Conservation (phyloP, 2,113 vertebrate species). For the Sapajus apella region DNA sequence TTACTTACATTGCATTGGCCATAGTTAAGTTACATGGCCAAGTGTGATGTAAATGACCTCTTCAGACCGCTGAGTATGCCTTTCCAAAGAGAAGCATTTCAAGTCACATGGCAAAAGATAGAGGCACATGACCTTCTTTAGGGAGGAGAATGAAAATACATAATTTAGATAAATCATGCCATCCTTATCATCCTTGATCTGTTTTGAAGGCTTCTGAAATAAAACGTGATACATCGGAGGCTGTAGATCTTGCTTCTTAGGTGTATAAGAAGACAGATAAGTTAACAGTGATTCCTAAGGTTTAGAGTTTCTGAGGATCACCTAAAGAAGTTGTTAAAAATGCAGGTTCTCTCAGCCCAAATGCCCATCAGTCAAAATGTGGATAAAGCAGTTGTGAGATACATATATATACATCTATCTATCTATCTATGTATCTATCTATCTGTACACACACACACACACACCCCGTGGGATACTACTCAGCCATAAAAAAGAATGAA, state of each 20-base stretch:
- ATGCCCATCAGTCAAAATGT: too few relatives aligned
- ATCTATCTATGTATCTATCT: too few relatives aligned
- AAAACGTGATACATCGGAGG: neutral
- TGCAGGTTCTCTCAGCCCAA: neutral
- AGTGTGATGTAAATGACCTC: neutral
- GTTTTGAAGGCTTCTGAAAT: neutral
- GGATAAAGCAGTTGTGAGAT: too few relatives aligned
- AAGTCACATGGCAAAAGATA: neutral
- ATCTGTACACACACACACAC: too few relatives aligned
- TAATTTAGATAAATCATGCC: neutral
- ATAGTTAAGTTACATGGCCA: neutral
- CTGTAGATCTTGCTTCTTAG: neutral
- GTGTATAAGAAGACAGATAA: neutral
- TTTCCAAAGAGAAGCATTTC: neutral
- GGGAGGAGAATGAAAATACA: neutral
- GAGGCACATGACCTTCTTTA: neutral
- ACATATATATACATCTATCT: too few relatives aligned
- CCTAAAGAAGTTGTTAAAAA: neutral
- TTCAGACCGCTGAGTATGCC: fast-evolving
- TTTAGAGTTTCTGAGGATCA: neutral
- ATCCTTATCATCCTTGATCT: neutral
- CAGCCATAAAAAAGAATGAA: too few relatives aligned
- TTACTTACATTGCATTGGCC: neutral
- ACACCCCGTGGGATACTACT: too few relatives aligned
- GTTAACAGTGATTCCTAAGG: too few relatives aligned